Evolutionary conservation across 2,113 vertebrate species (phyloP).

Genomic region (Eolophus roseicapilla): DNA sequence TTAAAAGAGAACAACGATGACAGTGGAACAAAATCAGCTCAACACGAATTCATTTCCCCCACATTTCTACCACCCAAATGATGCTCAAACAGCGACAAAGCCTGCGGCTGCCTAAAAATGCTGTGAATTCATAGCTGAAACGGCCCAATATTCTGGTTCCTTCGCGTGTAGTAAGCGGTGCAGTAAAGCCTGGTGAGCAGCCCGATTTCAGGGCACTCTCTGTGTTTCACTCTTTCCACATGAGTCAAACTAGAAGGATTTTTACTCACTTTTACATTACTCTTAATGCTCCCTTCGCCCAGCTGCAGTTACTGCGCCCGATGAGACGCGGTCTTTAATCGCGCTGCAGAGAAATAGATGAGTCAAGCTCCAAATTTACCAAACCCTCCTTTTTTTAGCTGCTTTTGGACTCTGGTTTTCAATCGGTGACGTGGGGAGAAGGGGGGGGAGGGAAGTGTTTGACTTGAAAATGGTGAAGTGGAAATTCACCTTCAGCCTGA

Average conservation of each 20-base stretch:
- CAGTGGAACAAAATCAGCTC: neutral
- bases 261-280: neutral
- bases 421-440: neutral
- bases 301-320: neutral
- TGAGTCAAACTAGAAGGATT: constrained; percentile 42
- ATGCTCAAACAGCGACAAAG: neutral
- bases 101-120: neutral
- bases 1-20: fast-evolving
- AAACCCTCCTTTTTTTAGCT: neutral
- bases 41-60: neutral
- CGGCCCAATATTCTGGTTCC: neutral
- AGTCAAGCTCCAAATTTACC: neutral
- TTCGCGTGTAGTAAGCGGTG: neutral
- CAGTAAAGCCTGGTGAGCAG: neutral
- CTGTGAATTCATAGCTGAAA: neutral
- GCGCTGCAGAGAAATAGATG: neutral
- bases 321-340: neutral
- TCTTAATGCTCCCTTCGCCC: neutral
- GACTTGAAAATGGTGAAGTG: neutral
- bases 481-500: constrained; percentile 4
- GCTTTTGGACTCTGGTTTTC: neutral
- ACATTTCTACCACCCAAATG: neutral
- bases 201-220: neutral
- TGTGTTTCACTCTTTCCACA: constrained; percentile 61
- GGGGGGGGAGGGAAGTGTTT: neutral